Percentiles rank a stretch among this genome's conserved stretches.
Conservation (phyloP, 2,113 vertebrate species). For the Pontoporia blainvillei region DNA sequence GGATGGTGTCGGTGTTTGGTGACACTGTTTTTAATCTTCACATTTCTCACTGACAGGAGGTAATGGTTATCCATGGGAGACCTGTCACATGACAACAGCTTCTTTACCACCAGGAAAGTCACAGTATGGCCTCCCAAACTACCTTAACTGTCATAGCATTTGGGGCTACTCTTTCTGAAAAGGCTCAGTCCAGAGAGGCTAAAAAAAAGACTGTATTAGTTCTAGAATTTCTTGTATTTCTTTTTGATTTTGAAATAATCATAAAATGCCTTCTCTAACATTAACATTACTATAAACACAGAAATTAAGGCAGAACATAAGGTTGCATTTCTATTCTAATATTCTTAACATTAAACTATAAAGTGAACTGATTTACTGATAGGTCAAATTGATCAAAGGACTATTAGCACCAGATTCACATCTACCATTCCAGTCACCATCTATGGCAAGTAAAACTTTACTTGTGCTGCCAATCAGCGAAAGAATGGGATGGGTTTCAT, state of each 20-base stretch:
- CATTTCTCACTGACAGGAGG: constrained; percentile 61
- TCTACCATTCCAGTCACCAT: not conserved
- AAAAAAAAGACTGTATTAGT: not conserved
- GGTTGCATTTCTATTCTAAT: not conserved
- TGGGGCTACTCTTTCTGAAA: not conserved
- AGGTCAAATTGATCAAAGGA: constrained; percentile 11
- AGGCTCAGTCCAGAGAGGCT: not conserved
- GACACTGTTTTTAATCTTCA: constrained; percentile 69
- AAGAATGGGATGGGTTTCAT: not conserved
- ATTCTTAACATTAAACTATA: not conserved
- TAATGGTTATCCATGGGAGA: constrained; percentile 58
- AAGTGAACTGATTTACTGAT: not conserved
- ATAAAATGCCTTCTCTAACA: not conserved
- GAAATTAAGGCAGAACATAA: not conserved
- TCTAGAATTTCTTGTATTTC: not conserved
- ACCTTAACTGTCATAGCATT: not conserved
- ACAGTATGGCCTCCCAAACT: constrained; percentile 11
- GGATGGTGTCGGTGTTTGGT: constrained; percentile 52
- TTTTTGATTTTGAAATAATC: constrained; percentile 10
- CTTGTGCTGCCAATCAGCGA: not conserved
- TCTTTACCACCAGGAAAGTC: constrained; percentile 3
- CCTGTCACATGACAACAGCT: constrained; percentile 37
- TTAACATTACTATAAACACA: not conserved
- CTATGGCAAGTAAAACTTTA: not conserved
- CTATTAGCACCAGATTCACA: not conserved